A percentile compares a stretch with the other conserved stretches of the same genome.
Conservation (phyloP, 1,140 invertebrate genomes). For the Drosophila erecta region DNA sequence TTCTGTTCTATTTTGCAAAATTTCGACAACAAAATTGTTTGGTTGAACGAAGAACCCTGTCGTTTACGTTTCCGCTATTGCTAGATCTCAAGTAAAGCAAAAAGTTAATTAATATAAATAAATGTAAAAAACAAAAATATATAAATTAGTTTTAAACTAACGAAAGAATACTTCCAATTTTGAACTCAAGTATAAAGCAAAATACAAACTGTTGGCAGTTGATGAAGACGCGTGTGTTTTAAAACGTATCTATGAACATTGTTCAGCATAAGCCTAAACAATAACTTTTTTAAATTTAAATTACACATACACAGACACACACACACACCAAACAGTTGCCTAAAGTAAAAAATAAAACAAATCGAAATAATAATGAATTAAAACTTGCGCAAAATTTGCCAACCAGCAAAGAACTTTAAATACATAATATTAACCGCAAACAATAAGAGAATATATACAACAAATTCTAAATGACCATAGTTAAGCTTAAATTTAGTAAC, state of each 20-base stretch:
- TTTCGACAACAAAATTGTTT: constrained; percentile 42
- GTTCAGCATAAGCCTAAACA: constrained; percentile 76
- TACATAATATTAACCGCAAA: constrained; percentile 69
- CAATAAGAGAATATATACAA: constrained; percentile 74
- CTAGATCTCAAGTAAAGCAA: constrained; percentile 80
- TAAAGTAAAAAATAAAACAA: constrained; percentile 50
- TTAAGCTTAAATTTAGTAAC: constrained; percentile 79
- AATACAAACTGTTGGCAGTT: constrained; percentile 57
- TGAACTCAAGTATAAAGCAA: constrained; percentile 64
- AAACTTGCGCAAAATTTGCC: constrained; percentile 77
- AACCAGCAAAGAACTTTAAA: constrained; percentile 79
- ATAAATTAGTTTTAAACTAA: constrained; percentile 77
- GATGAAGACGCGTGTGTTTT: constrained; percentile 57
- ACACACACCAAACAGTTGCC: constrained; percentile 75
- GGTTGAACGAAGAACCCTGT: constrained; percentile 47
- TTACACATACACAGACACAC: constrained; percentile 52
- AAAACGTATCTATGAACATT: constrained; percentile 79
- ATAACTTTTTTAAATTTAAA: constrained; percentile 53
- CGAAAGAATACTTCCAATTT: constrained; percentile 75
- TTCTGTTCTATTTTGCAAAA: constrained; percentile 24
- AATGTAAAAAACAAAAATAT: constrained; percentile 58
- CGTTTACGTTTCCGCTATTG: constrained; percentile 56
- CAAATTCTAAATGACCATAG: constrained; percentile 81
- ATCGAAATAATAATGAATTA: constrained; percentile 43
- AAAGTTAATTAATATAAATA: constrained; percentile 67